Conservation (phyloP, 1,140 invertebrate species). For the Sminthurides bifidus region DNA sequence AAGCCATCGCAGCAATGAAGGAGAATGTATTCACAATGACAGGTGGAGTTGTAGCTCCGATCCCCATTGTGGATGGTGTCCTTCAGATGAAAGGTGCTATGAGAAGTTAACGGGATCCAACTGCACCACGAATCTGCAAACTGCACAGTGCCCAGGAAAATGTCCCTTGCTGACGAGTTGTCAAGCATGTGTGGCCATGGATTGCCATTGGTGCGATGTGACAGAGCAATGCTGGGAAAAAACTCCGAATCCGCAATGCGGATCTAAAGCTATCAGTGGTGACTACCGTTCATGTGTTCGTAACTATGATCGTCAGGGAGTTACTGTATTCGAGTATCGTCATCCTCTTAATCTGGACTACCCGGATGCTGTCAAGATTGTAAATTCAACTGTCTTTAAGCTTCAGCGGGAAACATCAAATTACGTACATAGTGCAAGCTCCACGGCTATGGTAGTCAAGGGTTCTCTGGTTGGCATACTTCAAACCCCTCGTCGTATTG, state of each 20-base stretch:
- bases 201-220: constrained; percentile 24
- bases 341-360: constrained; percentile 71
- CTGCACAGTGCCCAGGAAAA: constrained; percentile 71
- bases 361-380: constrained; percentile 40
- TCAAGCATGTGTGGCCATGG: constrained; percentile 58
- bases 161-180: constrained; percentile 77
- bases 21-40: constrained; percentile 38
- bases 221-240: constrained; percentile 12
- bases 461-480: constrained; percentile 13
- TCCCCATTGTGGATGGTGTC: constrained; percentile 89
- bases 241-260: constrained; percentile 28
- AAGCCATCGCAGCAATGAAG: constrained; percentile 29
- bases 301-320: constrained; percentile 63
- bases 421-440: not conserved
- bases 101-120: constrained; percentile 66
- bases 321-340: constrained; percentile 76
- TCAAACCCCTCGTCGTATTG: constrained; percentile 12
- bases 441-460: constrained; percentile 8
- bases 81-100: constrained; percentile 66
- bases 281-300: constrained; percentile 45
- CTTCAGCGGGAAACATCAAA: not conserved
- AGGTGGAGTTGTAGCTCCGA: constrained; percentile 68
- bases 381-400: constrained; percentile 22
- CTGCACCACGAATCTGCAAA: constrained; percentile 77
- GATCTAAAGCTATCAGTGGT: constrained; percentile 21